These are phyloP conservation scores for Eristalis tenax DNA, from an alignment of 2,888 invertebrate species.

Conservation along the genomic window DNA sequence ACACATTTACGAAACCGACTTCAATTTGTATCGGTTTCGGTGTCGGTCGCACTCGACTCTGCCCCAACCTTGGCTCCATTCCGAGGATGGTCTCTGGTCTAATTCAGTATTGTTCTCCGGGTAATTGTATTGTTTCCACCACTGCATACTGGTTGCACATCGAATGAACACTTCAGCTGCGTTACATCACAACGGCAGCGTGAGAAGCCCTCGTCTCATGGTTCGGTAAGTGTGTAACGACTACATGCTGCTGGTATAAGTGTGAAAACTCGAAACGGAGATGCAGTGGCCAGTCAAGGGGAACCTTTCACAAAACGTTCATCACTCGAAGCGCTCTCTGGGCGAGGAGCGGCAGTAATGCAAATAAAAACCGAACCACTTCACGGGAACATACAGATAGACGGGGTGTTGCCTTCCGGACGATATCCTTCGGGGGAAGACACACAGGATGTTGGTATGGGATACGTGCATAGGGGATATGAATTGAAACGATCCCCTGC, in stretches of 20 bases:
- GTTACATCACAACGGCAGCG: background rate
- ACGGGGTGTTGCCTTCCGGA: conserved; percentile 1
- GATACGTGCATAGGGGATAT: conserved; percentile 51
- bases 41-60: background rate
- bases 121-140: background rate
- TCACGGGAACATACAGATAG: conserved; percentile 27
- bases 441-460: conserved; percentile 42
- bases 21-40: background rate
- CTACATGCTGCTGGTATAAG: conserved; percentile 31
- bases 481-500: conserved; percentile 39
- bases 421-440: conserved; percentile 26
- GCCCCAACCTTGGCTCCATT: conserved; percentile 1
- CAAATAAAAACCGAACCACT: conserved; percentile 20
- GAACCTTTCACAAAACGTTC: conserved; percentile 38
- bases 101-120: background rate
- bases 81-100: background rate
- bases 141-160: conserved; percentile 18
- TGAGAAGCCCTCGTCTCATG: conserved; percentile 49
- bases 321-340: conserved; percentile 14
- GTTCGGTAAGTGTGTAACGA: conserved; percentile 40
- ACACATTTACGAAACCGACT: conserved; percentile 23
- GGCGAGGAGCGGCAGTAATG: conserved; percentile 9
- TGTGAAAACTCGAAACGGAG: conserved; percentile 39
- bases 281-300: conserved; percentile 37
- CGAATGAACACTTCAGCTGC: conserved; percentile 45